Base-by-base conservation (phyloP, 2,888 invertebrate genomes). In the Neelides folsomi region DNA sequence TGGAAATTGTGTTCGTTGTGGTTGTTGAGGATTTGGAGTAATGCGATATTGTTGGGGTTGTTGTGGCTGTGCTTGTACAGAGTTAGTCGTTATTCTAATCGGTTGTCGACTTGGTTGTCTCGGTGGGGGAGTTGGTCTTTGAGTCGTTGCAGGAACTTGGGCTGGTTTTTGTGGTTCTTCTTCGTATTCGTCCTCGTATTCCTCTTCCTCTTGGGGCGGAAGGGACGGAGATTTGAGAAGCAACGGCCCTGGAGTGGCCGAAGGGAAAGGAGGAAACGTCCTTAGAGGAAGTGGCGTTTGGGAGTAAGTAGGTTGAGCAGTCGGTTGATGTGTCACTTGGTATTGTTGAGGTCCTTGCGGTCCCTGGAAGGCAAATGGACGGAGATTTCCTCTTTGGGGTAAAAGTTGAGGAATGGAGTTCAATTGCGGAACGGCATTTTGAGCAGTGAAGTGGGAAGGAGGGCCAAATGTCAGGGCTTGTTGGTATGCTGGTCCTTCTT, bases 161-260 rank as follows among this genome's bases (percentile, higher is more conserved):
- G 46, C 43, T 38, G 41, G 50, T 15, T 51, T 45, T 13, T 54
- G 42, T n/a, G 45, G 34, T 53, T 62, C 63, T 18, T 64, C 64
- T 7, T 64, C 64, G 46, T 64, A 62, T 42, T 64, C 64, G 16
- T 64, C 63, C 36, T 60, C 58, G 43, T 64, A 62, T 36, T 64
- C 63, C 36, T 64, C 64, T 27, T 64, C 64, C n/a, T 64, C 64
- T 13, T 60, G 61, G 35, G 54, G 16, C 9, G 56, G 47, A 9
- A 18, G 45, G 16, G 16, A 40, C 13, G 62, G 57, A 4, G 57
- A 58, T 6, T 44, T 42, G 34, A 48, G 49, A 20, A 38, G 7
- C 20, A 42, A 15, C 9, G 34, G 41, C n/a, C 27, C 41, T 18
- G 12, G 45, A n/a, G 34, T 38, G 19, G 35, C 34, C 7, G 44